Evolutionary conservation across 2,113 vertebrate species (phyloP).

Genomic region (Ictalurus furcatus): DNA sequence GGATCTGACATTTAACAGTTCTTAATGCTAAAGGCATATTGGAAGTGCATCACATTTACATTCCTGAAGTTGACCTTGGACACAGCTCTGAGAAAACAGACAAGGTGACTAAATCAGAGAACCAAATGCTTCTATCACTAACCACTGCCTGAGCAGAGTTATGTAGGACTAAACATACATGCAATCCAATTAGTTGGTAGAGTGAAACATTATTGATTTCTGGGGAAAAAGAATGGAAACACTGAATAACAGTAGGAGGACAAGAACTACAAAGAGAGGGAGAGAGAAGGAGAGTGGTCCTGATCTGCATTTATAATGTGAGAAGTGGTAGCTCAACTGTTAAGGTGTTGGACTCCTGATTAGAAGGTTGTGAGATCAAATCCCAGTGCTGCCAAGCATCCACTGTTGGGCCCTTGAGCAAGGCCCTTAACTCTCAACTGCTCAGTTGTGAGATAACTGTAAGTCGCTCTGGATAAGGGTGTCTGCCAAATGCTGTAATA

Average conservation of each 20-base stretch:
- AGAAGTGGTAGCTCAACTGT: too few species aligned
- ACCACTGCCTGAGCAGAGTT: not conserved
- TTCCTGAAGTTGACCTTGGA: not conserved
- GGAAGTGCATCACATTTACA: not conserved
- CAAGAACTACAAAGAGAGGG: not conserved
- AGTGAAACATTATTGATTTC: slow-evolving; percentile 69
- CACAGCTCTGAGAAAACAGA: not conserved
- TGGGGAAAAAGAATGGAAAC: slow-evolving; percentile 17
- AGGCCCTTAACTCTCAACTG: too few species aligned
- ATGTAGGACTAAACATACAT: slow-evolving; percentile 55
- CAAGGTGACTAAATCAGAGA: slow-evolving; percentile 9
- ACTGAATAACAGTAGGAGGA: not conserved
- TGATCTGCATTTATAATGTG: not conserved
- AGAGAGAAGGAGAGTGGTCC: not conserved
- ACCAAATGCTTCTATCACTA: not conserved
- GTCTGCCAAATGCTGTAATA: too few species aligned
- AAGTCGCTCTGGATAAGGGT: too few species aligned
- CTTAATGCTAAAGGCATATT: not conserved
- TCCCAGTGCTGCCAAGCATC: too few species aligned
- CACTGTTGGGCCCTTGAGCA: too few species aligned
- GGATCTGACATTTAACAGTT: not conserved
- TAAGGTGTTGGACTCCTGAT: too few species aligned
- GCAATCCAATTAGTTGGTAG: slow-evolving; percentile 68
- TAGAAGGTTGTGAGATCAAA: too few species aligned
- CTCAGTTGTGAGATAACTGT: too few species aligned